Percentiles rank a stretch among this genome's conserved stretches.
Conservation (phyloP, 2,797 vertebrate genomes). For the Hipposideros larvatus region DNA sequence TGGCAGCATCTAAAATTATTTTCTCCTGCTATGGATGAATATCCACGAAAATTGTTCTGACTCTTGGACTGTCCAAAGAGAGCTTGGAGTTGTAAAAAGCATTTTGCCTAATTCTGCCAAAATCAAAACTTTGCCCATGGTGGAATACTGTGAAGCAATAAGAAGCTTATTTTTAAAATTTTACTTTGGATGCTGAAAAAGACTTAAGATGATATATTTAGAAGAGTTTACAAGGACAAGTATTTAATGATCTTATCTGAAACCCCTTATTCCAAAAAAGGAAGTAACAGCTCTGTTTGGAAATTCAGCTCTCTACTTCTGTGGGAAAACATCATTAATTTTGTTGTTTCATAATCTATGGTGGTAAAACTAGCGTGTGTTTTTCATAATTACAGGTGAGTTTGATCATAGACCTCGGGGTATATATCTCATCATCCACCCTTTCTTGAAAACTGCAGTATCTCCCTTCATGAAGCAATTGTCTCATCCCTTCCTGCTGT, state of each 20-base stretch:
- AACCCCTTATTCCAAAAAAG: constrained; percentile 23
- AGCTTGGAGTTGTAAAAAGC: not conserved
- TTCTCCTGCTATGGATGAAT: not conserved
- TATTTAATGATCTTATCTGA: constrained; percentile 30
- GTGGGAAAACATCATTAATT: not conserved
- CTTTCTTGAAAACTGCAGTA: not conserved
- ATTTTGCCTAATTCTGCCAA: not conserved
- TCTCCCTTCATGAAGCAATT: not conserved
- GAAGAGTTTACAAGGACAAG: constrained; percentile 4
- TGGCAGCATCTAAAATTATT: not conserved
- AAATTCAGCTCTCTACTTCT: not conserved
- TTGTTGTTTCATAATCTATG: not conserved
- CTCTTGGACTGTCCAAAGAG: not conserved
- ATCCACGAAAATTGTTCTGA: constrained; percentile 34
- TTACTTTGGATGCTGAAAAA: constrained; percentile 6
- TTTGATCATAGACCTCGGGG: not conserved
- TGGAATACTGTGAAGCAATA: not conserved
- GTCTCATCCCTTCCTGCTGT: not conserved
- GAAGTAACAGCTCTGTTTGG: constrained; percentile 18
- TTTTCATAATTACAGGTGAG: constrained; percentile 44
- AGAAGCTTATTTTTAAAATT: not conserved
- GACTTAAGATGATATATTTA: constrained; percentile 10
- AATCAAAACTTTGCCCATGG: constrained; percentile 41
- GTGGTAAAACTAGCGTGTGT: not conserved
- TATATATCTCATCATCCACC: constrained; percentile 23